A percentile compares a stretch with the other conserved stretches of the same genome.
These are phyloP conservation scores for Datnioides undecimradiatus DNA, from an alignment of 2,113 vertebrate genomes.

Conservation along the genomic window DNA sequence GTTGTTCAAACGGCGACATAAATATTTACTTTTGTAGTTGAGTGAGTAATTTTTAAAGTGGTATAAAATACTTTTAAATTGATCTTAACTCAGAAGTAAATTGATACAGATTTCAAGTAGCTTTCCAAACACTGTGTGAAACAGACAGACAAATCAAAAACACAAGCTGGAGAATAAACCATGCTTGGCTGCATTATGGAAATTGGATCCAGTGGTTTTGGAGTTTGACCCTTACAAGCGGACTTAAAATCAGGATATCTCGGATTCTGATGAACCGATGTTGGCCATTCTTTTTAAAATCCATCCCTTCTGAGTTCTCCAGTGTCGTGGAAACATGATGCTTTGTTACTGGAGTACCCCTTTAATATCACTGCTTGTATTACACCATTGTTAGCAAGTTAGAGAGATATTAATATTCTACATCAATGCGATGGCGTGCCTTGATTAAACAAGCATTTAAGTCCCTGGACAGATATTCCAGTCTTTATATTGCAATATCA, in stretches of 20 bases:
- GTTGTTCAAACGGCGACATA: neutral
- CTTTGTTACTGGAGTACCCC: neutral
- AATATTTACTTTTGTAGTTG: neutral
- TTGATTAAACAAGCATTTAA: neutral
- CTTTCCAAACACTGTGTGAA: neutral
- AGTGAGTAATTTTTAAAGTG: neutral
- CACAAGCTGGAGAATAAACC: neutral
- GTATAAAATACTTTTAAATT: neutral
- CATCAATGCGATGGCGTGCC: neutral
- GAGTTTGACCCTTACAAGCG: too few relatives aligned
- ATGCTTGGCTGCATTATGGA: neutral
- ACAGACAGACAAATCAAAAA: neutral
- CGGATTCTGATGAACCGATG: neutral
- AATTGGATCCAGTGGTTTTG: neutral
- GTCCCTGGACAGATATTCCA: neutral
- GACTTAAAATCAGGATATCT: too few relatives aligned
- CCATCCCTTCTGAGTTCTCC: too few relatives aligned
- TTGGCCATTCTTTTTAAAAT: neutral
- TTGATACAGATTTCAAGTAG: neutral
- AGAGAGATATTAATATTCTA: neutral
- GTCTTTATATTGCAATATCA: neutral
- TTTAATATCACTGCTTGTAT: neutral
- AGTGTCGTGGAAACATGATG: constrained; percentile 1
- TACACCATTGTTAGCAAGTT: neutral
- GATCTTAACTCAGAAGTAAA: neutral